Percentiles rank a stretch among this genome's conserved stretches.
Evolutionary conservation across 2,113 vertebrate genomes (phyloP).

Genomic region (Uria lomvia): DNA sequence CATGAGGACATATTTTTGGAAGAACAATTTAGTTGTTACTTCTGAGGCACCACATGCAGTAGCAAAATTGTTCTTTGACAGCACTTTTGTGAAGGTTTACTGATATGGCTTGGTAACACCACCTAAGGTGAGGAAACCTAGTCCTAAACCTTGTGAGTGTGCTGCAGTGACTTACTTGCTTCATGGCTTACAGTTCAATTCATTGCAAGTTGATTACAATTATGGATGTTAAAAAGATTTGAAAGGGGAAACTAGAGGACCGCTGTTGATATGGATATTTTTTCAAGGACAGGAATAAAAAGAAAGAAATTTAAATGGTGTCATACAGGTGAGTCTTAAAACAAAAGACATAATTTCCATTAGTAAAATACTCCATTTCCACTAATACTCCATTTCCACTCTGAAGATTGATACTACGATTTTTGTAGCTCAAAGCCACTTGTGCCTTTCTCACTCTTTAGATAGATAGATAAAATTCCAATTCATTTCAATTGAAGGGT

Average conservation of each 20-base stretch:
- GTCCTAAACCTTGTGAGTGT: not conserved
- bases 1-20: not conserved
- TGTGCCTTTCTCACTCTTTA: not conserved
- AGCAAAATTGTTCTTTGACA: not conserved
- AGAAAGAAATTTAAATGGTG: not conserved
- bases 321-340: not conserved
- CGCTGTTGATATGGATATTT: not conserved
- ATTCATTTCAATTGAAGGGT: conserved; percentile 49
- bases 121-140: not conserved
- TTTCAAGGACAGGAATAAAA: not conserved
- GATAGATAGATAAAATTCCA: conserved; percentile 33
- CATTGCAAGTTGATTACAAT: not conserved
- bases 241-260: not conserved
- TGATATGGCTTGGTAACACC: not conserved
- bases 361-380: conserved; percentile 1
- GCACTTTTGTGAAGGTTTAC: not conserved
- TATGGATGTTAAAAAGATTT: not conserved
- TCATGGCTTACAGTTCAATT: not conserved
- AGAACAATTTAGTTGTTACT: not conserved
- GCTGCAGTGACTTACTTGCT: not conserved
- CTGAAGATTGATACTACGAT: not conserved
- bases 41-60: not conserved
- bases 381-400: not conserved
- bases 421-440: conserved; percentile 20
- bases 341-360: not conserved